Base-by-base conservation (phyloP, 2,113 vertebrate genomes). In the Hydrochoerus hydrochaeris region DNA sequence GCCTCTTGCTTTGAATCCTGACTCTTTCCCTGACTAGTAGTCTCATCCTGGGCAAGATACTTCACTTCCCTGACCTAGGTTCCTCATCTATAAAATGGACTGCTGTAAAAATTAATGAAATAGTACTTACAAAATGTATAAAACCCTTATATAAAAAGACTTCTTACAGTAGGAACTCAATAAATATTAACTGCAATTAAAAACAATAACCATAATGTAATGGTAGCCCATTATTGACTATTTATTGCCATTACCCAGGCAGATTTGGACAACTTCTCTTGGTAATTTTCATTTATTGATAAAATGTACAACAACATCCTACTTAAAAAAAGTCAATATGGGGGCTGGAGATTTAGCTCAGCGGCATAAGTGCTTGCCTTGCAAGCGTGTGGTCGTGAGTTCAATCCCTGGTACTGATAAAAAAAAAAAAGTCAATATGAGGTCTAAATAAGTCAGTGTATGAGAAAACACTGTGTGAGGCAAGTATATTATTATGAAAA, bases 381-480 rank as follows among this genome's bases (percentile, higher is more conserved):
- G n/a, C n/a, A n/a, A n/a, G n/a, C n/a, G n/a, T n/a, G n/a, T n/a
- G n/a, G n/a, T n/a, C n/a, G n/a, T n/a, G n/a, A n/a, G n/a, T n/a
- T n/a, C n/a, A n/a, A n/a, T n/a, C n/a, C n/a, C n/a, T n/a, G n/a
- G n/a, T n/a, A n/a, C n/a, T n/a, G n/a, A n/a, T n/a, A n/a, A n/a
- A n/a, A n/a, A n/a, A 52, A 62, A 91, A 91, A 91, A n/a, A 91
- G 32, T 41, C 49, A 90, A 35, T n/a, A n/a, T 69, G 93, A 93
- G 41, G 32, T 85, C 57, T 49, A 81, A 85, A 12, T 35, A 46
- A 75, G 24, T 46, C 65, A 73, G 85, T 26, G 9, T 24, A 35
- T 20, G 38, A 87, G 65, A 82, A 92, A 77, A 63, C 11, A 83
- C 80, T 44, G 20, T 77, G 54, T 60, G 75, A 73, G 35, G 82